Evolutionary conservation across 2,888 invertebrate genomes (phyloP).

Genomic region (Miltochrista miniata): DNA sequence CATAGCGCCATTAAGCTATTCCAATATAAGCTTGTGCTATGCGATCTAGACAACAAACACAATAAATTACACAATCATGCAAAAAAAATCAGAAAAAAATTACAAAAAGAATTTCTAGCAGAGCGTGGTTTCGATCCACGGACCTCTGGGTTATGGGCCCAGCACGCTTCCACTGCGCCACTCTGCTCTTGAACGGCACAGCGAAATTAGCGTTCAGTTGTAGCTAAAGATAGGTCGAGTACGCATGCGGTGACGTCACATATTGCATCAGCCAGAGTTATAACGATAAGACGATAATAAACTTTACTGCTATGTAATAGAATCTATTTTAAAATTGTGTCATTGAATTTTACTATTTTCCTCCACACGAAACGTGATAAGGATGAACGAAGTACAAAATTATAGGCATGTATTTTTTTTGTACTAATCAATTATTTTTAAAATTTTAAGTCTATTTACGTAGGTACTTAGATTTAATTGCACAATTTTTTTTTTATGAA

Average conservation of each 20-base stretch:
- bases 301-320: conserved; percentile 17
- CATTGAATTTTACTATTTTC: neutral
- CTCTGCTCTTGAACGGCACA: conserved; percentile 80
- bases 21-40: too few species aligned
- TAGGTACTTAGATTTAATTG: too few species aligned
- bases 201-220: conserved; percentile 47
- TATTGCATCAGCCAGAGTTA: conserved; percentile 37
- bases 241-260: conserved; percentile 48
- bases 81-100: conserved; percentile 11
- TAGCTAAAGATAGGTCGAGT: conserved; percentile 12
- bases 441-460: too few species aligned
- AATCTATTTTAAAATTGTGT: conserved; percentile 23
- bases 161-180: conserved; percentile 93
- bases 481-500: too few species aligned
- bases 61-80: too few species aligned
- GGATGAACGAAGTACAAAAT: too few species aligned
- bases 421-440: too few species aligned
- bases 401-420: too few species aligned
- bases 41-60: too few species aligned
- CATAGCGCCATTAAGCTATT: too few species aligned
- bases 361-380: too few species aligned
- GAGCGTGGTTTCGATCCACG: conserved; percentile 95
- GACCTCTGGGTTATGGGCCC: conserved; percentile 95
- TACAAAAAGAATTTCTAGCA: conserved; percentile 71
- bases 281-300: conserved; percentile 24